Base-by-base conservation (phyloP, 2,888 invertebrate genomes). In the Creontiades dilutus region DNA sequence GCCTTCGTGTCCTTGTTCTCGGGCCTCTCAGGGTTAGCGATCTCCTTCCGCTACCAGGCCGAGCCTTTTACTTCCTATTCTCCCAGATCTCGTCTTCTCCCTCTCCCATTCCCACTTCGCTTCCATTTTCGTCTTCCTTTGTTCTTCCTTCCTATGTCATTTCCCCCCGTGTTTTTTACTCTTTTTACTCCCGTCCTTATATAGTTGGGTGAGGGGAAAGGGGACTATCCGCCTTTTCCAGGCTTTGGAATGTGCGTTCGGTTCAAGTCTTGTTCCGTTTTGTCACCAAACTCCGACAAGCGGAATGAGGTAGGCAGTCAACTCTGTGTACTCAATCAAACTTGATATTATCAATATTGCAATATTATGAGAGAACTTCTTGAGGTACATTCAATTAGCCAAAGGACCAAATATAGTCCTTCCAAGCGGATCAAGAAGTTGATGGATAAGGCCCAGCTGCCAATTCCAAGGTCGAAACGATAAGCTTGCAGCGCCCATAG, bases 1-100 rank as follows among this genome's bases (percentile, higher is more conserved):
- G 78, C 78, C 78, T 37, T 46, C 78, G 46, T 80, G 78, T 80
- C 78, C 78, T 80, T 80, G 78, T 76, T 37, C 76, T 80, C 4
- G 37, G 19, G 37, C 28, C 14, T 19, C 47, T 80, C 78, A 37
- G 46, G 78, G 37, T 47, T 80, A n/a, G n/a, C 78, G 13, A 80
- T 80, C 47, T 47, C 46, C 78, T 80, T 80, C 47, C 46, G 46
- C 47, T 80, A 37, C 47, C 37, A 80, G 47, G 5, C 16, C 14
- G 78, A 13, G 13, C 28, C 28, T 28, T 19, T 19, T 46, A 37
- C 78, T 37, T 80, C 78, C 47, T 80, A 47, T 47, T 47, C 78
- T 47, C 47, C n/a, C 78, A 37, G 78, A 37, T 80, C 78, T 75
- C 75, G 37, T 37, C 37, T 27, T 23, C 75, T 27, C 76, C 27